These are phyloP conservation scores for Antigone vipio DNA, from an alignment of 2,113 vertebrate genomes.

Conservation along the genomic window DNA sequence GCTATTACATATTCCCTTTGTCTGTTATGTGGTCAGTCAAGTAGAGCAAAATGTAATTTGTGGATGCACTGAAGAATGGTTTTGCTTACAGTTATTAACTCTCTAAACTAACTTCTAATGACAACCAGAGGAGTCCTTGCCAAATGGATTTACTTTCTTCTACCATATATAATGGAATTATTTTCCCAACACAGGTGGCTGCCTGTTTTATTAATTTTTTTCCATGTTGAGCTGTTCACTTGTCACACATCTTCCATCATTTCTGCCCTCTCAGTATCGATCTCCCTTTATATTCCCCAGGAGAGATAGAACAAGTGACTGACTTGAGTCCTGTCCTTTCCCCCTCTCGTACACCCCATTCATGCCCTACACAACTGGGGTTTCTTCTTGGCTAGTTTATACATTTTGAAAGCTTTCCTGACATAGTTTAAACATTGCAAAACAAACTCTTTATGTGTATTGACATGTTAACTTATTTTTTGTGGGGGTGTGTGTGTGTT, in stretches of 20 bases:
- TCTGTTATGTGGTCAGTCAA: neutral
- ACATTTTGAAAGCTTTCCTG: neutral
- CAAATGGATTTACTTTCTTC: neutral
- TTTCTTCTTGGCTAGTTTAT: neutral
- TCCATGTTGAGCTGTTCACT: neutral
- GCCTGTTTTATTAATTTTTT: neutral
- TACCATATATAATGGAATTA: neutral
- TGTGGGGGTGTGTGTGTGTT: rapidly evolving
- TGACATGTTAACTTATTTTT: neutral
- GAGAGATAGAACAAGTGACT: neutral
- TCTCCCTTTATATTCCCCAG: neutral
- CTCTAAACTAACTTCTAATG: neutral
- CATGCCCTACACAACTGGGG: neutral
- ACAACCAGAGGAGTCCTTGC: neutral
- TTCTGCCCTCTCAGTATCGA: neutral
- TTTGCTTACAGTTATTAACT: neutral
- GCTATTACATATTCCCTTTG: neutral
- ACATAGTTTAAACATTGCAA: neutral
- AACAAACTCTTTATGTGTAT: neutral
- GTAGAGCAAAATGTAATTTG: neutral
- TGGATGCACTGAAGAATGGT: neutral
- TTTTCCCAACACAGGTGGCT: neutral
- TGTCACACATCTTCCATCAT: neutral
- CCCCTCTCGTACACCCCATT: neutral
- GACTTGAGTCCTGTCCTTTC: neutral